A percentile compares a stretch with the other conserved stretches of the same genome.
Conservation (phyloP, 2,888 invertebrate species). For the Clostera curtula region DNA sequence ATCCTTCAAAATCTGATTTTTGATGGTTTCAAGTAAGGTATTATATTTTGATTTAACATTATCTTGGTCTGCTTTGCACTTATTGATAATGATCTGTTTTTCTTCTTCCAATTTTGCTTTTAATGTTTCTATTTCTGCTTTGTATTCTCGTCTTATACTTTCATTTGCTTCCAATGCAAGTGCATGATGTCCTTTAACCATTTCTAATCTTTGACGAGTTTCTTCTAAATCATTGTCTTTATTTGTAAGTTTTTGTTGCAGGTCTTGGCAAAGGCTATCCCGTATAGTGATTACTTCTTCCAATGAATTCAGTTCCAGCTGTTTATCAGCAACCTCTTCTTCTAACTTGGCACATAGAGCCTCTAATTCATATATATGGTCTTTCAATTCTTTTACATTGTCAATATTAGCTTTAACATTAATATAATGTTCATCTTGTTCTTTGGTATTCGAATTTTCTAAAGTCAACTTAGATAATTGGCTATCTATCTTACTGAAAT, state of each 20-base stretch:
- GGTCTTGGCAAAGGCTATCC: slow-evolving; percentile 61
- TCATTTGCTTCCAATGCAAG: slow-evolving; percentile 68
- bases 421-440: slow-evolving; percentile 5
- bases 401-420: slow-evolving; percentile 11
- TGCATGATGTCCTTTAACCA: slow-evolving; percentile 69
- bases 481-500: slow-evolving; percentile 28
- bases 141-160: slow-evolving; percentile 66
- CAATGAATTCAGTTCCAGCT: slow-evolving; percentile 53
- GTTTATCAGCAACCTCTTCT: slow-evolving; percentile 54
- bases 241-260: slow-evolving; percentile 56
- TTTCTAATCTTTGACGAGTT: slow-evolving; percentile 59
- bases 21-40: slow-evolving; percentile 43
- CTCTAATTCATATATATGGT: slow-evolving; percentile 42
- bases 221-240: slow-evolving; percentile 51
- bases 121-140: slow-evolving; percentile 57
- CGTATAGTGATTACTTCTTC: slow-evolving; percentile 62
- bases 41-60: slow-evolving; percentile 49
- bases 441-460: slow-evolving; percentile 8
- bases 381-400: slow-evolving; percentile 35
- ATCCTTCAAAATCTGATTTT: slow-evolving; percentile 47
- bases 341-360: slow-evolving; percentile 52
- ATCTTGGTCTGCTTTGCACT: slow-evolving; percentile 54
- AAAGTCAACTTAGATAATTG: slow-evolving; percentile 26
- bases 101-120: slow-evolving; percentile 64
- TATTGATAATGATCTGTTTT: slow-evolving; percentile 48